Conservation (phyloP, 2,113 vertebrate species). For the Pungitius pungitius region DNA sequence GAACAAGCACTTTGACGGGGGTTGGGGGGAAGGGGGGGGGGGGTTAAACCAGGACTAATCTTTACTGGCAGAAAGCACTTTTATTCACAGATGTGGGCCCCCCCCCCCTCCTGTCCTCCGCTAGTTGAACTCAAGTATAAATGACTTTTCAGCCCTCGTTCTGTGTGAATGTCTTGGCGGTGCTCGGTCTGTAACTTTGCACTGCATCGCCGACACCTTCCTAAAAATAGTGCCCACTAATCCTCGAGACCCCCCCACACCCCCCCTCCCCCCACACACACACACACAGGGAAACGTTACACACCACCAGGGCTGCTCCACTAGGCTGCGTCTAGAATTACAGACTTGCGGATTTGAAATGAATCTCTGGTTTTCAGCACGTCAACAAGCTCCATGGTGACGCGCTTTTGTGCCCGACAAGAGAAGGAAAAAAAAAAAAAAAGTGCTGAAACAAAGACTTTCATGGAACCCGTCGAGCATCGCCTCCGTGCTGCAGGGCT, state of each 20-base stretch:
- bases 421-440: no score
- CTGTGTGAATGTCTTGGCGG: constrained; percentile 59
- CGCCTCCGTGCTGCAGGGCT: constrained; percentile 46
- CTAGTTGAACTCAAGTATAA: background rate
- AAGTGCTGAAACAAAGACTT: no score
- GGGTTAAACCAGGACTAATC: constrained; percentile 13
- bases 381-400: background rate
- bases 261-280: constrained; percentile 24
- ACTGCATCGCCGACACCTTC: constrained; percentile 57
- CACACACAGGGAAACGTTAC: constrained; percentile 47
- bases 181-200: constrained; percentile 53
- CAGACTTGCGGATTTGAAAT: background rate
- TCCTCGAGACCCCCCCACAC: constrained; percentile 38
- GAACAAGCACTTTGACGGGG: background rate
- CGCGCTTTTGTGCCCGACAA: no score
- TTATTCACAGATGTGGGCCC: constrained; percentile 29
- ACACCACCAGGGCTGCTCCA: constrained; percentile 34
- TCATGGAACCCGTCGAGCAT: background rate
- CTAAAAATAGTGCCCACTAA: constrained; percentile 79
- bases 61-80: constrained; percentile 26
- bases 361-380: background rate
- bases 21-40: no score
- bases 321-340: background rate
- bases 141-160: constrained; percentile 25
- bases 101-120: no score